Conservation (phyloP, 1,140 invertebrate species). For the Diorhabda sublineata region DNA sequence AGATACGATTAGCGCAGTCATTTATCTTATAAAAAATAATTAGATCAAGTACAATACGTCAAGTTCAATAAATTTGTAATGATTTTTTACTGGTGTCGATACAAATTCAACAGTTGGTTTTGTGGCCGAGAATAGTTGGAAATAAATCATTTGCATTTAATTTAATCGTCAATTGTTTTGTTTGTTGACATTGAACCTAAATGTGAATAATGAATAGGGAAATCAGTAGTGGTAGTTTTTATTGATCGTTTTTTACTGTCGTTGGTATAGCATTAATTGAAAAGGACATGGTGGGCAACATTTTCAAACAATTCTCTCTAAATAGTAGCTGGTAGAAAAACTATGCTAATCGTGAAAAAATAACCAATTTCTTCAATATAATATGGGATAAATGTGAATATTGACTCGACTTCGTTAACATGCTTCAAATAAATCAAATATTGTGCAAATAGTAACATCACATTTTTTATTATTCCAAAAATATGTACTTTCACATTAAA, state of each 20-base stretch:
- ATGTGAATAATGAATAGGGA: neutral
- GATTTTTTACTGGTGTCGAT: neutral
- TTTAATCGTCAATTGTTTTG: neutral
- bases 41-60: neutral
- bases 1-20: slow-evolving; percentile 1
- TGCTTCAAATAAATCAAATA: too few species aligned
- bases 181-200: neutral
- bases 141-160: neutral
- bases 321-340: too few species aligned
- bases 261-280: too few species aligned
- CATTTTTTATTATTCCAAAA: too few species aligned
- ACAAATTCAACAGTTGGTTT: neutral
- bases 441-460: too few species aligned
- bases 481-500: too few species aligned
- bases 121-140: neutral
- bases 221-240: neutral
- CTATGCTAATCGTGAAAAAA: too few species aligned
- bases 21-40: neutral
- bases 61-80: slow-evolving; percentile 1
- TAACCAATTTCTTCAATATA: too few species aligned
- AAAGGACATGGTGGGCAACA: too few species aligned
- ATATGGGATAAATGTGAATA: too few species aligned
- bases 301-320: too few species aligned
- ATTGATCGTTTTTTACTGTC: neutral
- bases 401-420: too few species aligned